Percentiles rank a stretch among this genome's conserved stretches.
These are phyloP conservation scores for Ophiodon elongatus DNA, from an alignment of 2,113 vertebrate genomes.

Conservation along the genomic window DNA sequence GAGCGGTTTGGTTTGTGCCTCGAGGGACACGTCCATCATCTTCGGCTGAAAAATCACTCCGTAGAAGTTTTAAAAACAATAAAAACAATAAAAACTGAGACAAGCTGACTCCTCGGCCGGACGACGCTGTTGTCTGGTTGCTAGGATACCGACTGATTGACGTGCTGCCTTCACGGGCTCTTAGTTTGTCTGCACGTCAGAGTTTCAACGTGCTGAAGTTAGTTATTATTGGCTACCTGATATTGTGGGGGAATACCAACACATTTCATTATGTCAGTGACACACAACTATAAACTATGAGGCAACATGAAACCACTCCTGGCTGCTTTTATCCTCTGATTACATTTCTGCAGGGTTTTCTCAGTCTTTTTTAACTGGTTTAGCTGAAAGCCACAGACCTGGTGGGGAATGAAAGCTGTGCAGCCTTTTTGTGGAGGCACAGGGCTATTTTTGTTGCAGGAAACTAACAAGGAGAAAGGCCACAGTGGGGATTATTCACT, in stretches of 20 bases:
- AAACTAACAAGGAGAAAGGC: neutral
- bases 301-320: too few relatives aligned
- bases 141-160: slow-evolving; percentile 56
- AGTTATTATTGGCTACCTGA: neutral
- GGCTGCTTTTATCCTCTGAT: neutral
- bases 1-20: slow-evolving; percentile 59
- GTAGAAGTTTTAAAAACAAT: too few relatives aligned
- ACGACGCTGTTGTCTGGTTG: slow-evolving; percentile 51
- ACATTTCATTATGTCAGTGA: neutral
- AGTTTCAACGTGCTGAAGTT: neutral
- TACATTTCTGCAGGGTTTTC: neutral
- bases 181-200: neutral
- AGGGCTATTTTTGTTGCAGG: neutral
- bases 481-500: neutral
- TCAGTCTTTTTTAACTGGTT: neutral
- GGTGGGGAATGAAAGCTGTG: neutral
- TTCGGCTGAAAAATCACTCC: neutral
- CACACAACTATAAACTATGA: neutral
- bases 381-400: neutral
- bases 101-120: accelerated
- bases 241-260: neutral
- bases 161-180: slow-evolving; percentile 42
- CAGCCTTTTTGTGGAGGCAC: neutral
- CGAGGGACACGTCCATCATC: slow-evolving; percentile 65
- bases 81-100: neutral